phyloP scores from a whole-genome alignment of 2,797 vertebrate species.

The Schizopygopsis malacanthus region DNA sequence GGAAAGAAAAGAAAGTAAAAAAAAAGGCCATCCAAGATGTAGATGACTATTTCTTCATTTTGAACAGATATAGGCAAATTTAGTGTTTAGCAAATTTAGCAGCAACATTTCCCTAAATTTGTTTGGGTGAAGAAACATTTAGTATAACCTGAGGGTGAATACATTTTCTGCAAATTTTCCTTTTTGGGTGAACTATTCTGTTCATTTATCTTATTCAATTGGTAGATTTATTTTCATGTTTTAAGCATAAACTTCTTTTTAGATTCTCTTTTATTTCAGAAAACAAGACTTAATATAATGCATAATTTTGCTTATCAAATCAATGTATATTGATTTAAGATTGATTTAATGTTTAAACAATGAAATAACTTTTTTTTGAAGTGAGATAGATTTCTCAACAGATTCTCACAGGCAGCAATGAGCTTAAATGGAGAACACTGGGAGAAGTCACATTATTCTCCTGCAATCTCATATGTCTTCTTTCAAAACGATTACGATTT shows the following conservation, averaged over 20 bases:
- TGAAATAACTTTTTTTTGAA: not conserved
- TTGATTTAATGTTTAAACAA: not conserved
- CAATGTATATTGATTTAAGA: not conserved
- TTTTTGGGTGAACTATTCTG: not conserved
- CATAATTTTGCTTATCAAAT: not conserved
- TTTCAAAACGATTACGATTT: not conserved
- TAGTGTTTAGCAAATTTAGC: not conserved
- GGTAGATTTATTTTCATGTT: not conserved
- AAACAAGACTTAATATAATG: not conserved
- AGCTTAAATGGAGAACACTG: not conserved
- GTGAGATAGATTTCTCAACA: not conserved
- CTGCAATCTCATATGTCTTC: not conserved
- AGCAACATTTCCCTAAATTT: not conserved
- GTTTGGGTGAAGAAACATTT: not conserved
- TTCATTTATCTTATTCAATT: not conserved
- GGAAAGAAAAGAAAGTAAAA: not conserved
- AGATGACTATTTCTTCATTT: not conserved
- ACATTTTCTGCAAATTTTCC: too few species aligned
- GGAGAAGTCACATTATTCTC: not conserved
- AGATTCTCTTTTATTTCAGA: not conserved
- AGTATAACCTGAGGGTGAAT: not conserved
- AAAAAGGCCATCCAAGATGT: not conserved
- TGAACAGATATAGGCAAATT: not conserved
- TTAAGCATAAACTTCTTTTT: not conserved
- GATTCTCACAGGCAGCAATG: not conserved